Base-by-base conservation (phyloP, 2,888 invertebrate species). In the Ophion slaviceki region DNA sequence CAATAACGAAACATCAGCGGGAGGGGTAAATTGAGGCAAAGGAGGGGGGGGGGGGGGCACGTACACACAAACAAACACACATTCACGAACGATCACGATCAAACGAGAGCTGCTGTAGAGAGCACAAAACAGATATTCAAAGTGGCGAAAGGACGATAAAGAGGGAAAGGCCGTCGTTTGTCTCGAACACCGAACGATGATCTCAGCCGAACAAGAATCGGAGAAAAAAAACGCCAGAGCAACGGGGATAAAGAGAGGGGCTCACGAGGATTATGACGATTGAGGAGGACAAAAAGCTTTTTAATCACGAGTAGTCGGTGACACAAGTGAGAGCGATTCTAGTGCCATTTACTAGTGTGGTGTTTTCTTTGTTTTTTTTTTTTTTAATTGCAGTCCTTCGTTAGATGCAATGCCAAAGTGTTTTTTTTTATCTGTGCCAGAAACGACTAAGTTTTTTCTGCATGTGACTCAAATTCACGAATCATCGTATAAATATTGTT, bases 341-440 rank as follows among this genome's bases (percentile, higher is more conserved):
- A 95, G 95, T 95, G 95, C 95, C 95, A 95, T 95, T 95, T 94
- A 94, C 93, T 94, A 94, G 94, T 93, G 94, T 94, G 94, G 94
- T 94, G 94, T 94, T 94, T 94, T 92, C 66, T 68, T 75, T 72
- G 36, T 72, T 92, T 57, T 53, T 72, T 79, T 71, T 77, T 53
- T 72, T 79, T 75, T 71, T 80, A 45, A 89, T 90, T 91, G 89
- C 89, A 93, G 92, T 93, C 92, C 92, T 93, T 93, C 92, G 93
- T 94, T 94, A 94, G 93, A 94, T 93, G 93, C 92, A 92, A 91
- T 94, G 94, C 95, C 95, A 95, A 95, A 95, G 95, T 95, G 94
- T 95, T 94, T 94, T 93, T 24, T 93, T 90, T 89, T 89, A 93
- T 94, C 94, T 94, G 94, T 95, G 94, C 94, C 93, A 94, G 94